Base-by-base conservation (phyloP, 2,113 vertebrate genomes). In the Clupea harengus region DNA sequence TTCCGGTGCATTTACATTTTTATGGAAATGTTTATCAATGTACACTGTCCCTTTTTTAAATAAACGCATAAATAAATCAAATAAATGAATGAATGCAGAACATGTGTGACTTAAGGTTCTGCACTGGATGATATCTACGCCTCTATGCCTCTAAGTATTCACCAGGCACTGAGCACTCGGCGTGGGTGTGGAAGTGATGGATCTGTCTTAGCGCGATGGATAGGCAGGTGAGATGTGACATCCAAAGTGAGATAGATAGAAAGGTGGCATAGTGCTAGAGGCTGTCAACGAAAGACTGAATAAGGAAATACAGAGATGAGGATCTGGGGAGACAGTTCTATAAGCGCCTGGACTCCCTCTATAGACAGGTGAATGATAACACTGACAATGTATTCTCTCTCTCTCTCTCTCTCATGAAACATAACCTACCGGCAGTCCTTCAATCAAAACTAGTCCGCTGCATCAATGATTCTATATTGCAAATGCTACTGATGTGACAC, bases 251-350 rank as follows among this genome's bases (percentile, higher is more conserved):
- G 25, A 46, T 83, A 83, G 72, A 49, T 60, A 54, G 50, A 83
- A 39, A 81, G 80, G 60, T 84, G 72, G 82, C 22, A 88, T 60
- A 22, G 72, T 78, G 72, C 64, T 75, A 45, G 82, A 85, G 39
- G 39, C 84, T 87, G 78, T 89, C 85, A 87, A 20, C 54, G 45
- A 60, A 85, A 82, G 81, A 86, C 47, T 84, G 85, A 78, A 78
- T 4, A 39, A 17, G 28, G 72, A 39, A 78, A 15, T 15, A 32
- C 28, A 44, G 28, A 78, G 72, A 78, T 78, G 80, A 80, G 78
- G 82, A 50, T 22, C 32, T 20, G 85, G 50, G 82, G 17, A 44
- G 83, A 57, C 50, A 82, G 54, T 25, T 28, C n/a, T 47, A 47
- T 52, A 54, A 45, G 85, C 60, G 32, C 67, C 83, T 88, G 83